Evolutionary conservation across 53 echinoderm and acorn worm genomes (phyloP), one percentile per base, ranked within the genome.

Genomic region (Antedon mediterranea): DNA sequence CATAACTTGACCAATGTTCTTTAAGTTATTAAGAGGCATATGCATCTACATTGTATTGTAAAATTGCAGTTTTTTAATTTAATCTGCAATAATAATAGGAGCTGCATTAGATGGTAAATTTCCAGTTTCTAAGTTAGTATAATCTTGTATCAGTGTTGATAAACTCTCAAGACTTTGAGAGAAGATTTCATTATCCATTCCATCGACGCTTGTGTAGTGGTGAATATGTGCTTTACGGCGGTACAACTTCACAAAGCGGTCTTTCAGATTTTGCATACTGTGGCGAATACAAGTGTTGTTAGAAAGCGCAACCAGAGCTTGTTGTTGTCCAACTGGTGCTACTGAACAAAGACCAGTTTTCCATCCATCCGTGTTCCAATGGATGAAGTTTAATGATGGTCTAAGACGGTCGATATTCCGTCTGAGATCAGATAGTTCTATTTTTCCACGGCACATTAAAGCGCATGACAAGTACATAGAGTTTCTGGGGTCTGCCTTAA

Each of bases 311-410:
- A 94, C 79, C 3, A 95, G 84, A 18, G 97, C 91, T 72, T 89
- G 89, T 30, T 91, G 91, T 31, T 95, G 92, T 1, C 97, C 97
- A 0, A 95, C 91, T 0, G 97, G 95, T 28, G 92, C 83, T 4
- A 95, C 92, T 11, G 97, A 91, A 43, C 97, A 95, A 28, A 95
- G 80, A 34, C 97, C 97, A 41, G 97, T 95, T 87, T 95, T 95
- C 97, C 97, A 95, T 30, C 97, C 92, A 77, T 92, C 92, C 9
- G 89, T 91, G 82, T 95, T 95, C 97, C 97, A 92, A 73, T 89
- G 87, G 43, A 95, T 95, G 81, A 95, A 95, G 20, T 86, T 81
- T 29, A 95, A 82, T 15, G 97, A 95, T 30, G 97, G 97, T 33
- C 91, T 89, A 28, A 95, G 72, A 71, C 97, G 91, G 75, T 95